phyloP scores from a whole-genome alignment of 2,113 vertebrate species.

The Xiphorhynchus elegans region DNA sequence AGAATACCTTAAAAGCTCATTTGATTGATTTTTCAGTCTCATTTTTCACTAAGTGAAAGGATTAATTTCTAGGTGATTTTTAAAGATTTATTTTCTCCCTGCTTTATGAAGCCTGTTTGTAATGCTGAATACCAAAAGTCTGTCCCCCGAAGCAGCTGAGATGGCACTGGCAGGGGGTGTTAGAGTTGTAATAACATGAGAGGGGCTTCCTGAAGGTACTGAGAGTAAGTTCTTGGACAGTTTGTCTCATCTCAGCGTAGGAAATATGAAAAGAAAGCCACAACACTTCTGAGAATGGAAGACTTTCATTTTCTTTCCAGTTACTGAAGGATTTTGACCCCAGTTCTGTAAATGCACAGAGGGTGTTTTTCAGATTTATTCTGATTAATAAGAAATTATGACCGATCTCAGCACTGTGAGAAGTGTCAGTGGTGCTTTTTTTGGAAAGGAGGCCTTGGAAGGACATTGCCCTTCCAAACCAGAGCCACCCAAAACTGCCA shows the following conservation, averaged over 20 bases:
- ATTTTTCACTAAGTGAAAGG: background rate
- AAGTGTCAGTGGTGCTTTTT: background rate
- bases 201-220: background rate
- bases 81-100: background rate
- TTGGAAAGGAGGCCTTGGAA: background rate
- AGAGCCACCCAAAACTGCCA: background rate
- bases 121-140: background rate
- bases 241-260: background rate
- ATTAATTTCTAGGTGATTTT: background rate
- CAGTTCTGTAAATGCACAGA: background rate
- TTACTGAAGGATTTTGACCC: background rate
- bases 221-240: background rate
- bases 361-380: background rate
- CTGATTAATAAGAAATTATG: background rate
- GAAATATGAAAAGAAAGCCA: background rate
- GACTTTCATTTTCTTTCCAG: background rate
- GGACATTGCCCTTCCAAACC: background rate
- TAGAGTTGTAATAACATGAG: background rate
- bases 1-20: background rate
- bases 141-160: background rate
- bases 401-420: background rate
- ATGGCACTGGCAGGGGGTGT: background rate
- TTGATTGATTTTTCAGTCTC: background rate
- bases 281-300: background rate
- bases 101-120: background rate